These are phyloP conservation scores for Asobara japonica DNA, from an alignment of 1,140 invertebrate species.

Conservation along the genomic window DNA sequence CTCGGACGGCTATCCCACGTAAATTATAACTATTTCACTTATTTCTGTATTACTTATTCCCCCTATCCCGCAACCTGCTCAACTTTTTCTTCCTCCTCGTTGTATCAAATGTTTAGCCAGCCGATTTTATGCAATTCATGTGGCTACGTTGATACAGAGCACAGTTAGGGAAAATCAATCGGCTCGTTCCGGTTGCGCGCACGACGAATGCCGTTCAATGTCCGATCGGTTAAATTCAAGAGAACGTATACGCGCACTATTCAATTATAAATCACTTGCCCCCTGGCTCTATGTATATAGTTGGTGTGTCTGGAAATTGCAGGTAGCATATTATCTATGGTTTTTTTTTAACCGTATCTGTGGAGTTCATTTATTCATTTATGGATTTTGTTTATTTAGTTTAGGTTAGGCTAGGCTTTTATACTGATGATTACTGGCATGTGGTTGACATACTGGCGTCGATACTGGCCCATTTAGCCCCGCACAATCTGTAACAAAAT, in stretches of 20 bases:
- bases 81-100: neutral
- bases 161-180: conserved; percentile 15
- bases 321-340: conserved; percentile 1
- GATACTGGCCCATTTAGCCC: conserved; percentile 62
- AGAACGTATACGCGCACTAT: conserved; percentile 19
- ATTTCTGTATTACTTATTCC: conserved; percentile 22
- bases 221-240: conserved; percentile 27
- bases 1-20: conserved; percentile 50
- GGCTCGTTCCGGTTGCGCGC: conserved; percentile 14
- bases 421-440: conserved; percentile 61
- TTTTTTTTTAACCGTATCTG: neutral
- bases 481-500: conserved; percentile 49
- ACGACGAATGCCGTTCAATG: conserved; percentile 24
- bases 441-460: conserved; percentile 62
- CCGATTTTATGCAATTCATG: neutral
- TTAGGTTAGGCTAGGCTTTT: neutral
- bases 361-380: conserved; percentile 16
- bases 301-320: neutral
- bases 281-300: neutral
- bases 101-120: neutral
- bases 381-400: conserved; percentile 15
- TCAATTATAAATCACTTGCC: conserved; percentile 21
- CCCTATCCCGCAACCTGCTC: conserved; percentile 36
- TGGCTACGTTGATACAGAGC: neutral
- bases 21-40: conserved; percentile 20